These are phyloP conservation scores for Phymatocera aterrima DNA, from an alignment of 2,888 invertebrate genomes.

Conservation along the genomic window DNA sequence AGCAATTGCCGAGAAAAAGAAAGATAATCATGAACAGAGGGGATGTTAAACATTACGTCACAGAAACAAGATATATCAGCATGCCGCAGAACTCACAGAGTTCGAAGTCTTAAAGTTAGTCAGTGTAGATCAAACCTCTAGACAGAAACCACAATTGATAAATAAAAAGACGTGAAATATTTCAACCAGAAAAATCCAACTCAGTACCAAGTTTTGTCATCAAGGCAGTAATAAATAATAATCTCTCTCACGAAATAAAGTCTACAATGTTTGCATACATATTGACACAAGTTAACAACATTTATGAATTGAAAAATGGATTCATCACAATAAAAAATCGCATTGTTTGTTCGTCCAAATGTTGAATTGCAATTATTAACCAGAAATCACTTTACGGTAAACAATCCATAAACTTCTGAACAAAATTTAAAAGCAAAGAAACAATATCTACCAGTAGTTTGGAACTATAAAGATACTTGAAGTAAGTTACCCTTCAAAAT, in stretches of 20 bases:
- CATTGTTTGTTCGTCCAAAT: not conserved
- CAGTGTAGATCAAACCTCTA: slow-evolving; percentile 35
- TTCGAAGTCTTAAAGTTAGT: not conserved
- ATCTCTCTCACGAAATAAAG: not conserved
- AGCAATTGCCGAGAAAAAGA: not conserved
- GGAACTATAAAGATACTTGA: not conserved
- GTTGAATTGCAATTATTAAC: not conserved
- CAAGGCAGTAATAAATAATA: not conserved
- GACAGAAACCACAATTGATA: slow-evolving; percentile 24
- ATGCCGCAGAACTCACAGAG: slow-evolving; percentile 8
- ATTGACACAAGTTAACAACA: not conserved
- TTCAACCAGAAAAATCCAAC: not conserved
- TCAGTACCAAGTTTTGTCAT: not conserved
- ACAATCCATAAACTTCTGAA: not conserved
- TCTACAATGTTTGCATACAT: not conserved
- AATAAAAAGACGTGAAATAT: not conserved
- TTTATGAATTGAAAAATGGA: not conserved
- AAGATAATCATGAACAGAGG: slow-evolving; percentile 38
- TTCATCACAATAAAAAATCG: not conserved
- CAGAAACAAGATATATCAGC: slow-evolving; percentile 34
- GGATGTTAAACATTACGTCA: slow-evolving; percentile 35
- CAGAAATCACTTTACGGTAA: not conserved
- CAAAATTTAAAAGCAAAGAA: not conserved
- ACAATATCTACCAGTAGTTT: not conserved
- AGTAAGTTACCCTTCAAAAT: not conserved